phyloP scores from a whole-genome alignment of 2,113 vertebrate species.

The Paratilapia polleni region DNA sequence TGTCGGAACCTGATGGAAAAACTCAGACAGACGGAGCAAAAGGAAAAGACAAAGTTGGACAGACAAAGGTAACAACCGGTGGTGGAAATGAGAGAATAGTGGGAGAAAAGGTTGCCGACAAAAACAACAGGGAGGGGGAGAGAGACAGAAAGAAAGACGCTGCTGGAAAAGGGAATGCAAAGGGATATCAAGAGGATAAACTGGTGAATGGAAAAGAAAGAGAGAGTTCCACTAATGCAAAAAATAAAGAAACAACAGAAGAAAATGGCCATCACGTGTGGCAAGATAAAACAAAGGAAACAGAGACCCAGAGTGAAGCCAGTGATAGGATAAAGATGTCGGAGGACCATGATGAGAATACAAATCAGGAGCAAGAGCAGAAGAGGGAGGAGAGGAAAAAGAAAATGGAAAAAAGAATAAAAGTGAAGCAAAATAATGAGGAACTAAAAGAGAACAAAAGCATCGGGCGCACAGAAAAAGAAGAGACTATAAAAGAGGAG shows the following conservation, averaged over 20 bases:
- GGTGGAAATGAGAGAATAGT: conserved; percentile 23
- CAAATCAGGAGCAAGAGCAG: conserved; percentile 41
- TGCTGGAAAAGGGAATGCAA: not conserved
- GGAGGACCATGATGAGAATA: conserved; percentile 36
- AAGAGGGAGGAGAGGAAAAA: conserved; percentile 36
- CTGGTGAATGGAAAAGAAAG: conserved; percentile 25
- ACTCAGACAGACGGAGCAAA: conserved; percentile 23
- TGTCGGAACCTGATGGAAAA: conserved; percentile 36
- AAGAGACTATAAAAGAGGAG: conserved; percentile 42
- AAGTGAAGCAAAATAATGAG: conserved; percentile 52
- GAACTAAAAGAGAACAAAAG: conserved; percentile 52
- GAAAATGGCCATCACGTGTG: conserved; percentile 32
- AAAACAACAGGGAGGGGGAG: conserved; percentile 49
- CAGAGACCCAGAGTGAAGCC: conserved; percentile 24
- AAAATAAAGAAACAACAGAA: conserved; percentile 37
- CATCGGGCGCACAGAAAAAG: conserved; percentile 24
- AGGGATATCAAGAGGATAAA: not conserved
- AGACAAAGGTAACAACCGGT: conserved; percentile 19
- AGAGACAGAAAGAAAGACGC: conserved; percentile 8
- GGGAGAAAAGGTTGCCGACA: conserved; percentile 29
- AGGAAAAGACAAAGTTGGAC: conserved; percentile 17
- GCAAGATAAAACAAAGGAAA: conserved; percentile 45
- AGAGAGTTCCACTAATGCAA: not conserved
- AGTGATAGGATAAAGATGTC: conserved; percentile 57
- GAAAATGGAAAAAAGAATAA: conserved; percentile 51